Base-by-base conservation (phyloP, 2,113 vertebrate species). In the Odocoileus hemionus region DNA sequence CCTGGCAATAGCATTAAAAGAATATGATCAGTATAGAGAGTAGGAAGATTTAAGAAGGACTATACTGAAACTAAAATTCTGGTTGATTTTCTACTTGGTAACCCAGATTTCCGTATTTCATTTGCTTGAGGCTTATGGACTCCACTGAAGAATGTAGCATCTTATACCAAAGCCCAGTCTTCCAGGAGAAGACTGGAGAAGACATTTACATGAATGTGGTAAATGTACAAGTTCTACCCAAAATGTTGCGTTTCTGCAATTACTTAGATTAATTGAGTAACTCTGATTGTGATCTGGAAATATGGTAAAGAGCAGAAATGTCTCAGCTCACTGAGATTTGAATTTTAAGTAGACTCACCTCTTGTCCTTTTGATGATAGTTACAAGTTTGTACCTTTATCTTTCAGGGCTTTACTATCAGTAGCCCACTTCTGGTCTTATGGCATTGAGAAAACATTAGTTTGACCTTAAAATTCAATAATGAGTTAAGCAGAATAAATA, bases 391-490 rank as follows among this genome's bases (percentile, higher is more conserved):
- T 95, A 85, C 97, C 89, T 98, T 98, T 95, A 90, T 97, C 84
- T 87, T 95, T 74, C 85, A 70, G 89, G 97, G 95, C 94, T 98
- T 98, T 94, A 90, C 85, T 92, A 94, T 96, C 96, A 95, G 93
- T 97, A 97, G 89, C 93, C 97, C 93, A 89, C 80, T 98, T 97
- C 64, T 98, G 89, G 89, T 97, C 91, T 97, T 95, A 88, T 79
- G 96, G 96, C 97, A 95, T 89, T 90, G 80, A 98, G 97, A 98
- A 98, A 98, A 97, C 98, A 98, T 98, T 98, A 98, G 96, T 97
- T 97, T 98, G 98, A 98, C 98, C 98, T 98, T 98, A 98, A 98
- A 98, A 98, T 98, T 98, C 98, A 98, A 98, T 98, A 98, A 98
- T 98, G 98, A 96, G 97, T 96, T 97, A 97, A 98, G 98, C 98